These are phyloP conservation scores for Cantharis flavilabris DNA, from an alignment of 2,888 invertebrate species.

Conservation along the genomic window DNA sequence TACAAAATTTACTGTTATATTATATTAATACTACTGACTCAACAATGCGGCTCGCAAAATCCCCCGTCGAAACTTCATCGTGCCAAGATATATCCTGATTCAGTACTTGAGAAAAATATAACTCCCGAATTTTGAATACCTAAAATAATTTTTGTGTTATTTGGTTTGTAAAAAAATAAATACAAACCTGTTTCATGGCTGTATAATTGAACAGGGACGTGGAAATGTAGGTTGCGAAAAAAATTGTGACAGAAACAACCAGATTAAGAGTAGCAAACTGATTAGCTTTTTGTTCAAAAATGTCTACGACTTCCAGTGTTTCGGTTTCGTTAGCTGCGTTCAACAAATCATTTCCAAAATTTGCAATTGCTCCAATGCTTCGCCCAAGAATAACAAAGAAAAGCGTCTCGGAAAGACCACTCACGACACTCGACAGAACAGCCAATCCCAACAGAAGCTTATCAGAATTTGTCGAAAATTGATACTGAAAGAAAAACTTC, in stretches of 20 bases:
- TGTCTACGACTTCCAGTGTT: not conserved
- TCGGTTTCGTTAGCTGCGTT: not conserved
- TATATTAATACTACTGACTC: conserved; percentile 55
- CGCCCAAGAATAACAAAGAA: not conserved
- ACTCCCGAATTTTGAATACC: conserved; percentile 57
- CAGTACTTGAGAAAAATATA: not conserved
- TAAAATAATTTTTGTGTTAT: conserved; percentile 42
- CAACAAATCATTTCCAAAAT: not conserved
- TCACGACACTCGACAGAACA: not conserved
- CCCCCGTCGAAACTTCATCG: not conserved
- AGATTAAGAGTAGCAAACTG: not conserved
- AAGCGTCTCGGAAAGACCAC: not conserved
- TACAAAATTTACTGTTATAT: too few species aligned
- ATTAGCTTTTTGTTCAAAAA: not conserved
- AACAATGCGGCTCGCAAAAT: conserved; percentile 10
- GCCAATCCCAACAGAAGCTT: not conserved
- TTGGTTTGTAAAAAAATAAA: not conserved
- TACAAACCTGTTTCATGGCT: conserved; percentile 68
- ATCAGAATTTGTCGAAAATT: not conserved
- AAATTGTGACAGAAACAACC: conserved; percentile 49
- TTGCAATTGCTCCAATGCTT: not conserved
- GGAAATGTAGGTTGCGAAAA: conserved; percentile 67
- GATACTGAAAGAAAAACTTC: not conserved
- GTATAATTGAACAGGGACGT: conserved; percentile 72
- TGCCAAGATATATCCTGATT: not conserved